Evolutionary conservation across 2,797 vertebrate genomes (phyloP).

Genomic region (Gallirallus australis): DNA sequence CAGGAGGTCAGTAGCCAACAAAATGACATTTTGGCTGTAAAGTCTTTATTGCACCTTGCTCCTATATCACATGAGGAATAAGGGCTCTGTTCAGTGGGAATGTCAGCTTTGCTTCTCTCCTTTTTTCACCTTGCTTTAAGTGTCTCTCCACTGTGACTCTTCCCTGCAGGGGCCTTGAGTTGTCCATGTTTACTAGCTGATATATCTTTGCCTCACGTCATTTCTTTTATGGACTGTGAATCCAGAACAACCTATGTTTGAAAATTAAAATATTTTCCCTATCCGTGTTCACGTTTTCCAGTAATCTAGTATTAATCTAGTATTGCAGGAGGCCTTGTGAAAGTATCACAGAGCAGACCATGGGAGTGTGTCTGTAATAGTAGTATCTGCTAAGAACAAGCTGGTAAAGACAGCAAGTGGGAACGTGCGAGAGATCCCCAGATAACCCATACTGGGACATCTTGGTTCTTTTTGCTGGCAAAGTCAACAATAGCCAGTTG

Average conservation of each 20-base stretch:
- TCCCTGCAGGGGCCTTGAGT: background rate
- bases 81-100: constrained; percentile 12
- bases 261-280: background rate
- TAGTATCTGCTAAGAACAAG: background rate
- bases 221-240: background rate
- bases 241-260: background rate
- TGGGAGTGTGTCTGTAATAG: background rate
- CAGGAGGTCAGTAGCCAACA: constrained; percentile 47
- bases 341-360: background rate
- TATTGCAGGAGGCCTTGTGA: background rate
- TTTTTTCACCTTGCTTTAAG: constrained; percentile 6
- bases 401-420: background rate
- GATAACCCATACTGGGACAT: background rate
- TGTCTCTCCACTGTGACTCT: background rate
- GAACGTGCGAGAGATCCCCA: background rate
- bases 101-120: constrained; percentile 3
- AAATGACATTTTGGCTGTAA: constrained; percentile 52
- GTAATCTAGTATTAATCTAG: background rate
- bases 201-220: background rate
- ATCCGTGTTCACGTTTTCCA: background rate
- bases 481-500: constrained; percentile 3
- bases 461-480: background rate
- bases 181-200: background rate
- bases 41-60: constrained; percentile 15
- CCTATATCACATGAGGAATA: background rate